Base-by-base conservation (phyloP, 2,888 invertebrate genomes). In the Thera obeliscata region DNA sequence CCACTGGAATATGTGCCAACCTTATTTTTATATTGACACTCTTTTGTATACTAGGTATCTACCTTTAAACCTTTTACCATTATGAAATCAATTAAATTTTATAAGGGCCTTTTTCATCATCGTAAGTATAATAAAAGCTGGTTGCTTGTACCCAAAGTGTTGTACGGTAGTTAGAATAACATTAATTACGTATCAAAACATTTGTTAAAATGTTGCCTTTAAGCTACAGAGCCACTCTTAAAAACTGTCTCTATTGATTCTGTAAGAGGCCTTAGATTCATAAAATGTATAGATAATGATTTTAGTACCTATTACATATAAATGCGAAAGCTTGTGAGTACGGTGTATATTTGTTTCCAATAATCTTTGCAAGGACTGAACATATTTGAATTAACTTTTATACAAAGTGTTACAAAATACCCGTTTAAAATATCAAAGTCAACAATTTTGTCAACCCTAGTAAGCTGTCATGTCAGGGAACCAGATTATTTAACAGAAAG, bases 1-100 rank as follows among this genome's bases (percentile, higher is more conserved):
- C 75, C 71, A 72, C 70, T 70, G 60, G 65, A 64, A 65, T 64
- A 63, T 69, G 70, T 69, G 72, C 72, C 72, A 74, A 75, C 66
- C 63, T 46, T 71, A 63, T 69, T 66, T 66, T 64, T 59, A 58
- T 56, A 52, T 56, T 35, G 6, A 36, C 46, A 48, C n/a, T 59
- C 46, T 64, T 63, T 56, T 46, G 52, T 60, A 41, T 46, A 61
- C n/a, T n/a, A 35, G 35, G 36, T 11, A 36, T 11, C 22, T 60
- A 54, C 61, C 9, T 35, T n/a, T 41, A 58, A 60, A 41, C 41
- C 3, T 41, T 64, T 50, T 52, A 62, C 48, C 46, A 36, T 46
- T 9, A 2, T 2, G 5, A 36, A 56, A 8, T 33, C 38, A 50
- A 41, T n/a, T 8, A 54, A 8, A 50, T n/a, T 56, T 58, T n/a